Base-by-base conservation (phyloP, 2,797 vertebrate genomes). In the Enteromius anoplus region DNA sequence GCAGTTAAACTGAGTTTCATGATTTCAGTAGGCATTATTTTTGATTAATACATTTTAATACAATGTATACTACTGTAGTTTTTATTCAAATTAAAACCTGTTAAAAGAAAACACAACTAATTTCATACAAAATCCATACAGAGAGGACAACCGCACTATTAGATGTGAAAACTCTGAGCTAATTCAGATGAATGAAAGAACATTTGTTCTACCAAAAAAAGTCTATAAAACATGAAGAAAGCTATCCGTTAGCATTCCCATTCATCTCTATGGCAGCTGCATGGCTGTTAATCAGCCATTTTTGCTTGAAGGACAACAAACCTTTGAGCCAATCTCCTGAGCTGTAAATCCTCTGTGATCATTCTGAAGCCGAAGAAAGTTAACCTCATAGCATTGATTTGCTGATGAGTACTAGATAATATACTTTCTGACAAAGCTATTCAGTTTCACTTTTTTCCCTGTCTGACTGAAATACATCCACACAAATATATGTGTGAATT, bases 281-380 rank as follows among this genome's bases (percentile, higher is more conserved):
- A 4, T 4, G 42, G 68, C n/a, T 47, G 26, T 71, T 71, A 71
- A 19, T 71, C 45, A 19, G 45, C 4, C 69, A 32, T 49, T 72
- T 49, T 72, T 72, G 69, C 69, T 49, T 29, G 47, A 29, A 71
- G 69, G 69, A 71, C 69, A 72, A 49, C 7, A 62, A 62, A 62
- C 2, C 17, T 72, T 49, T 32, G 23, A 49, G 69, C 45, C 45
- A 32, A 32, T 71, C 45, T 32, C 26, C 23, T 29, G 23, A 71
- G 69, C 45, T 15, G 5, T 69, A 42, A 68, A 69, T 45, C 11
- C n/a, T 11, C 49, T 72, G 23, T 19, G 45, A 72, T 72, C 17
- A 32, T 17, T 49, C 9, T 72, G 26, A 26, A 71, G 15, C 14
- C 1, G 1, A 10, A 29, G 45, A 49, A 42, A 47, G 19, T 19